Conservation (phyloP, 2,888 invertebrate genomes). For the Drosophila neotestacea region DNA sequence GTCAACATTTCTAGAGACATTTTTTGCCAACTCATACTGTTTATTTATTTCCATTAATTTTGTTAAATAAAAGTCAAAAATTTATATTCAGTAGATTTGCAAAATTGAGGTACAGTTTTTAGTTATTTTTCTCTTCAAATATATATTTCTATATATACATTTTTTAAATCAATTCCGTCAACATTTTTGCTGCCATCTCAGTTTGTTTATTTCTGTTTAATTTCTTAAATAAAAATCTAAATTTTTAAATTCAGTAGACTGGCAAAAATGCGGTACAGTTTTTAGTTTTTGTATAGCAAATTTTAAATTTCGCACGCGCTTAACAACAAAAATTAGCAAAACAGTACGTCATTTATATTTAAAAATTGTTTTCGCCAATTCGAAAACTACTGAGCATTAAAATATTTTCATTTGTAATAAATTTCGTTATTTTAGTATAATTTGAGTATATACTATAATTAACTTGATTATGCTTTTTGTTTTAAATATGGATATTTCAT, state of each 20-base stretch:
- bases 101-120: no score
- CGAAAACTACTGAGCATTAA: neutral
- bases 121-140: neutral
- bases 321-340: constrained; percentile 13
- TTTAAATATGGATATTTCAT: neutral
- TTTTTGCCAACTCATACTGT: neutral
- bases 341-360: constrained; percentile 10
- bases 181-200: neutral
- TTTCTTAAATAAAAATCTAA: neutral
- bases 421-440: neutral
- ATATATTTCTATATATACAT: neutral
- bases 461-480: neutral
- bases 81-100: no score
- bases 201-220: neutral
- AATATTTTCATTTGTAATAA: neutral
- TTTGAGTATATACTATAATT: neutral
- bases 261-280: constrained; percentile 15
- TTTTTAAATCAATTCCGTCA: neutral
- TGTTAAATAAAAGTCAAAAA: no score
- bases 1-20: neutral
- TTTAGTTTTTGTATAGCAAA: neutral
- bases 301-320: neutral
- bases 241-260: constrained; percentile 1
- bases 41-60: no score
- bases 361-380: neutral